Percentiles rank a stretch among this genome's conserved stretches.
Evolutionary conservation across 1,140 invertebrate genomes (phyloP).

Genomic region (Drusus annulatus): DNA sequence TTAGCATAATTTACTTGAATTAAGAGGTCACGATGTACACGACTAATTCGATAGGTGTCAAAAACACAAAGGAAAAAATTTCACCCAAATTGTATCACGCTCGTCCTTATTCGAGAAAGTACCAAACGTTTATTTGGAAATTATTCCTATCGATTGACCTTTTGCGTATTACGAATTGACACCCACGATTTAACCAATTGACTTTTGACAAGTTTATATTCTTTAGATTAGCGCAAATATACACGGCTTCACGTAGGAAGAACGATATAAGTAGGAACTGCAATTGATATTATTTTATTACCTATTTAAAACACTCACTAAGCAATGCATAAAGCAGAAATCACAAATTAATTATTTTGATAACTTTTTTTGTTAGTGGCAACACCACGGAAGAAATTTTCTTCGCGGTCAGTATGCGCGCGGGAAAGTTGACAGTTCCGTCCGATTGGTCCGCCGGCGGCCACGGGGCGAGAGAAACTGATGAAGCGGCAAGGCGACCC

Average conservation of each 20-base stretch:
- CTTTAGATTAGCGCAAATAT: too few relatives aligned
- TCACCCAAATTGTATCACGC: slow-evolving; percentile 2
- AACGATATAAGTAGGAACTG: too few relatives aligned
- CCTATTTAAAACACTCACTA: too few relatives aligned
- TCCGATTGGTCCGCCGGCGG: slow-evolving; percentile 39
- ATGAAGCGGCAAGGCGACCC: slow-evolving; percentile 53
- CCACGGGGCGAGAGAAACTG: slow-evolving; percentile 55
- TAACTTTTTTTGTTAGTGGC: too few relatives aligned
- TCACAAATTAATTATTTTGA: too few relatives aligned
- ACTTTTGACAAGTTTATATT: background rate
- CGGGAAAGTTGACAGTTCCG: slow-evolving; percentile 28
- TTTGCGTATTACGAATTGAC: background rate
- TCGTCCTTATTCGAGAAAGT: slow-evolving; percentile 7
- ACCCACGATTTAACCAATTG: background rate
- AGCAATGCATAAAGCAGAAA: too few relatives aligned
- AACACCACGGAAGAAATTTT: slow-evolving; percentile 11
- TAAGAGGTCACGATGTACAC: background rate
- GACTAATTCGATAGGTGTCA: background rate
- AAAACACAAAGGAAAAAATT: slow-evolving; percentile 20
- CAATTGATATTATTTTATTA: too few relatives aligned
- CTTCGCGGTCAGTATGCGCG: slow-evolving; percentile 8
- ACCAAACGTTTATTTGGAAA: background rate
- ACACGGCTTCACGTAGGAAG: too few relatives aligned
- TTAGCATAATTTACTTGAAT: slow-evolving; percentile 16
- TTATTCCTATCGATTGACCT: background rate